Conservation (phyloP, 2,113 vertebrate species). For the Pseudolaguvia tuberculata region DNA sequence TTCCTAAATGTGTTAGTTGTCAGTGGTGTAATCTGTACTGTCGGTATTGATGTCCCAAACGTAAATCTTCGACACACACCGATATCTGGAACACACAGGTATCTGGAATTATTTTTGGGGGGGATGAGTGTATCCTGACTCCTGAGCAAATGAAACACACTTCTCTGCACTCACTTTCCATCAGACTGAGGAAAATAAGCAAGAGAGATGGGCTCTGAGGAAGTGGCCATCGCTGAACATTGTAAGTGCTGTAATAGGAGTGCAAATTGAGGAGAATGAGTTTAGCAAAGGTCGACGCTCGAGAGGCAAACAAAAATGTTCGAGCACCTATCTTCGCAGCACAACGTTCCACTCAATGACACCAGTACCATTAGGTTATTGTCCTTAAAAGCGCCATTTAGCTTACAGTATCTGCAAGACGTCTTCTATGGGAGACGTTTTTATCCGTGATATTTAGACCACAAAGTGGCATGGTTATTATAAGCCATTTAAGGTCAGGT, state of each 20-base stretch:
- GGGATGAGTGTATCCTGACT: background rate
- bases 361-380: slow-evolving; percentile 38
- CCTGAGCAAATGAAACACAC: slow-evolving; percentile 35
- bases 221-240: slow-evolving; percentile 40
- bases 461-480: slow-evolving; percentile 48
- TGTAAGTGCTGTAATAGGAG: slow-evolving; percentile 44
- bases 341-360: slow-evolving; percentile 32
- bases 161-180: slow-evolving; percentile 42
- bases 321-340: slow-evolving; percentile 27
- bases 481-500: slow-evolving; percentile 61
- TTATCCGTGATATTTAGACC: slow-evolving; percentile 33
- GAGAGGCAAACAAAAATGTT: slow-evolving; percentile 40
- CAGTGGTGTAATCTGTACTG: too few relatives aligned
- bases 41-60: background rate
- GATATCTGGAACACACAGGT: background rate
- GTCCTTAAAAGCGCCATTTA: slow-evolving; percentile 40
- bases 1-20: too few relatives aligned
- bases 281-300: slow-evolving; percentile 49
- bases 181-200: slow-evolving; percentile 35
- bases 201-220: slow-evolving; percentile 31
- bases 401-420: slow-evolving; percentile 25
- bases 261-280: slow-evolving; percentile 48
- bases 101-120: background rate
- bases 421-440: slow-evolving; percentile 12
- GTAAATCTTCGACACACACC: background rate